Evolutionary conservation across 2,797 vertebrate genomes (phyloP), one percentile per base, ranked within the genome.

Genomic region (Sebastes nivosus): DNA sequence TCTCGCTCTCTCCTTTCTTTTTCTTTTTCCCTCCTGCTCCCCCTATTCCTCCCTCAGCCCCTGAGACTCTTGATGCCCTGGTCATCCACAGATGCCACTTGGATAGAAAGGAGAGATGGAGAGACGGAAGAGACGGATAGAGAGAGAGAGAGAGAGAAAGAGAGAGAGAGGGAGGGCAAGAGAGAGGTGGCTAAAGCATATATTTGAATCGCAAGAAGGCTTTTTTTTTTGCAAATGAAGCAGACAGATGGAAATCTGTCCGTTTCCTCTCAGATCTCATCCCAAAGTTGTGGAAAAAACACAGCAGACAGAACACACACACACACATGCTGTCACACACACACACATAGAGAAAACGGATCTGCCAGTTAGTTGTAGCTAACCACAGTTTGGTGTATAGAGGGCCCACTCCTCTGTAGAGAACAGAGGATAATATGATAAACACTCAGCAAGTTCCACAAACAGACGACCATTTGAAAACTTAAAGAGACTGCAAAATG

Each of bases 1-100:
- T 34, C 34, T 36, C 34, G 12, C 36, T 65, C 67, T 52, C 24
- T 52, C 75, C 34, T 65, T 38, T 77, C 71, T 66, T 64, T 81
- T 75, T 64, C 50, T 29, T 75, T 71, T 72, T 13, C 64, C 71
- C 85, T 78, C 67, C 76, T 79, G 67, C 82, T 85, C 89, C 77
- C 85, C 78, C 82, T 77, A 34, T 89, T 88, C 70, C 84, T 86
- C 82, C 82, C 77, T 89, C 89, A 84, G 85, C 91, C 93, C 94
- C 94, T 94, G 96, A 97, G 96, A 96, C 96, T 96, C 92, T 90
- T 75, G 87, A 93, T 92, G 94, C 95, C 93, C 95, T 96, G 97
- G 97, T 97, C 97, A 97, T 96, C 96, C 95, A 93, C 98, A 98
- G 97, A 97, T 97, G 97, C 97, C 95, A 92, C 94, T 96, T 96